Evolutionary conservation across 2,888 invertebrate genomes (phyloP).

Genomic region (Antheraea assamensis): DNA sequence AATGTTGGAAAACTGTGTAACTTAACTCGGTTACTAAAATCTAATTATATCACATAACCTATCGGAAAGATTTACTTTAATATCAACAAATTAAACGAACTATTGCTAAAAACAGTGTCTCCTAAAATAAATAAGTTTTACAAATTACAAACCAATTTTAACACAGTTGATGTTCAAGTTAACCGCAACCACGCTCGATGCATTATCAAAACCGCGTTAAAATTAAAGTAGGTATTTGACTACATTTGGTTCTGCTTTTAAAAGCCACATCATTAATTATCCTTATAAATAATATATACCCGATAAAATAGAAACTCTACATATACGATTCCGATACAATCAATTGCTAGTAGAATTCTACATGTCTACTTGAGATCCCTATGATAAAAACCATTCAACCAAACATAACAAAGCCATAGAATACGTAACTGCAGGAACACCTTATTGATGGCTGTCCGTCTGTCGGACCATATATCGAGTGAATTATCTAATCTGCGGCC

Average conservation of each 20-base stretch:
- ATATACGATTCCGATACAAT: slow-evolving; percentile 11
- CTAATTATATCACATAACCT: not conserved
- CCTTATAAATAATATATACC: slow-evolving; percentile 3
- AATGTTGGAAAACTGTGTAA: not conserved
- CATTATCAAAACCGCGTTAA: not conserved
- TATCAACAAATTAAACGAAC: not conserved
- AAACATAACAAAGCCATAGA: slow-evolving; percentile 21
- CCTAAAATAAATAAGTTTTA: not conserved
- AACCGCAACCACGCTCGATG: not conserved
- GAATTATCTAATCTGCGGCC: slow-evolving; percentile 56
- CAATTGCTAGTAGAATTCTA: slow-evolving; percentile 20
- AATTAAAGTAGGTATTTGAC: not conserved
- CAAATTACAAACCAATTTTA: not conserved
- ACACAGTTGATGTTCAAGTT: not conserved
- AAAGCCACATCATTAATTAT: not conserved
- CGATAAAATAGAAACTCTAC: not conserved
- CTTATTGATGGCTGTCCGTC: slow-evolving; percentile 15
- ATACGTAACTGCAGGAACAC: slow-evolving; percentile 17
- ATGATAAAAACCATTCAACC: slow-evolving; percentile 13
- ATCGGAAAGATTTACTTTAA: not conserved
- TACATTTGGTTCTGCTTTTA: not conserved
- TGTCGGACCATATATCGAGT: slow-evolving; percentile 28
- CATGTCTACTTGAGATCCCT: not conserved
- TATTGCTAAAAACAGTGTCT: not conserved
- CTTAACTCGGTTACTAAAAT: not conserved